Percentiles rank a stretch among this genome's conserved stretches.
Conservation (phyloP, 2,888 invertebrate species). For the Sarcophaga caerulescens region DNA sequence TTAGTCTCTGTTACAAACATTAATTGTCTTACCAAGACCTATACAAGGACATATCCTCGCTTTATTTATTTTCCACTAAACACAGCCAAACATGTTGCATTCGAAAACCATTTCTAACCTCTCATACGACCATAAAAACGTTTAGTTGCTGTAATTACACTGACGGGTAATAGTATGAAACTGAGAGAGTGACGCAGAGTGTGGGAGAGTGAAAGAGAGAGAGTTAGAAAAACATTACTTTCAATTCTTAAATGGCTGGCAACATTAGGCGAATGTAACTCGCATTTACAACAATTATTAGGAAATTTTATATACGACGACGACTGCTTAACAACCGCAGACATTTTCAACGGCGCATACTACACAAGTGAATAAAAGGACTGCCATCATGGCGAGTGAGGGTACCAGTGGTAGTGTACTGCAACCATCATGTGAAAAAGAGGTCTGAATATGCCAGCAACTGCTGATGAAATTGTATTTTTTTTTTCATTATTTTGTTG, state of each 20-base stretch:
- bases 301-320: constrained; percentile 46
- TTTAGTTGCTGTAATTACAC: constrained; percentile 57
- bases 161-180: constrained; percentile 2
- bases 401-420: background rate
- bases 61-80: background rate
- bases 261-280: constrained; percentile 59
- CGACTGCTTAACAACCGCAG: constrained; percentile 51
- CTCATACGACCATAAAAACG: constrained; percentile 16
- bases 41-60: background rate
- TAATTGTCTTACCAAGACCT: background rate
- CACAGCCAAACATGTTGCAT: background rate
- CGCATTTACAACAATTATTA: constrained; percentile 64
- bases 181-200: background rate
- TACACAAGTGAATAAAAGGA: background rate
- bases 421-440: constrained; percentile 10
- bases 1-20: background rate
- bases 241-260: constrained; percentile 54
- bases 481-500: constrained; percentile 17
- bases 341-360: constrained; percentile 25
- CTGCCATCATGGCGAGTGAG: background rate
- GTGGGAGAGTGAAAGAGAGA: background rate
- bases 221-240: constrained; percentile 30
- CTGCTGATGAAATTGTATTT: constrained; percentile 36
- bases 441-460: constrained; percentile 19
- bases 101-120: constrained; percentile 6